phyloP scores from a whole-genome alignment of 2,113 vertebrate species.

The Nothoprocta pentlandii region DNA sequence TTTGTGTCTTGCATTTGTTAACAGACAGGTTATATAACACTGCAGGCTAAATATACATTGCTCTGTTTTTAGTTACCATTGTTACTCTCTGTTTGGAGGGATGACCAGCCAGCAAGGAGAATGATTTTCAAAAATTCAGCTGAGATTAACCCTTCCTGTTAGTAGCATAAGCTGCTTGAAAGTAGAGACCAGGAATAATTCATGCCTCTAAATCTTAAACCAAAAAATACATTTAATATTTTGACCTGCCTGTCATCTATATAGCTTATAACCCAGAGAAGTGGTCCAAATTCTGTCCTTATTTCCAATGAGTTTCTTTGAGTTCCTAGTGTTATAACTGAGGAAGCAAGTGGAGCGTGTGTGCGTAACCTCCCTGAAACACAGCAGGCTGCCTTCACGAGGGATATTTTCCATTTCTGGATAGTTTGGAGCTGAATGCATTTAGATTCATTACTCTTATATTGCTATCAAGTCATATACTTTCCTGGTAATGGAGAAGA shows the following conservation, averaged over 20 bases:
- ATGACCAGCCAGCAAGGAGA: background rate
- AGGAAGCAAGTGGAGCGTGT: background rate
- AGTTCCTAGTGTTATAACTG: background rate
- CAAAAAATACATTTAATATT: background rate
- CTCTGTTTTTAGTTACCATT: slow-evolving; percentile 27
- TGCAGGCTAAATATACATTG: slow-evolving; percentile 61
- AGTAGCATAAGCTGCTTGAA: background rate
- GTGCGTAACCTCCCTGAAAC: background rate
- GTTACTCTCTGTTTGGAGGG: background rate
- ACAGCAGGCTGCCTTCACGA: background rate
- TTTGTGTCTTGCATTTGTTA: slow-evolving; percentile 77
- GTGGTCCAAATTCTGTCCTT: background rate
- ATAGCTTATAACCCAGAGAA: background rate
- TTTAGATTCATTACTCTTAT: slow-evolving; percentile 46
- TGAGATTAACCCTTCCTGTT: slow-evolving; percentile 6
- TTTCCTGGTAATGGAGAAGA: slow-evolving; percentile 31
- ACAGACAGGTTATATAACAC: slow-evolving; percentile 73
- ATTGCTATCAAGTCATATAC: slow-evolving; percentile 28
- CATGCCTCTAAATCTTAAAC: background rate
- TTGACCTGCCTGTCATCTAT: background rate
- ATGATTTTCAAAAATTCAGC: slow-evolving; percentile 1
- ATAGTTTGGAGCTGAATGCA: background rate
- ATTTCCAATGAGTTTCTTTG: slow-evolving; percentile 2
- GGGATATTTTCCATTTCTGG: slow-evolving; percentile 13
- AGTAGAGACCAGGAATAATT: background rate